Conservation (phyloP, 2,113 vertebrate species). For the Poicephalus meyeri region DNA sequence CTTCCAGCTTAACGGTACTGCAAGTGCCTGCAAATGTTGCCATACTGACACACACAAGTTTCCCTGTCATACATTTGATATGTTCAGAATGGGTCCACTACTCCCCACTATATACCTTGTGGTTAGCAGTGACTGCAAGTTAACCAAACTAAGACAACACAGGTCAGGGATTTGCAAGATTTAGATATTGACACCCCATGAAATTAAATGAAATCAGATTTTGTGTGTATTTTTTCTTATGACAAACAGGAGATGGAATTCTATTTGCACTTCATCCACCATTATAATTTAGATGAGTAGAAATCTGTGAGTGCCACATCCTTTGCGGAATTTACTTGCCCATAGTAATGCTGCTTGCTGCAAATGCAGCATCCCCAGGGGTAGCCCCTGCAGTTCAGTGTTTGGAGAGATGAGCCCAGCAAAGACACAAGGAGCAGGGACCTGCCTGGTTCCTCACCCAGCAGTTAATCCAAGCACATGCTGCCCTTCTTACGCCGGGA, state of each 20-base stretch:
- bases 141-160: not conserved
- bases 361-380: not conserved
- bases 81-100: not conserved
- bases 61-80: not conserved
- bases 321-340: not conserved
- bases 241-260: rapidly evolving
- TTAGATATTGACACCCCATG: not conserved
- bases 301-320: rapidly evolving
- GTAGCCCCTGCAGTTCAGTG: rapidly evolving
- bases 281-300: not conserved
- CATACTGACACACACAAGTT: not conserved
- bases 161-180: not conserved
- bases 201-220: not conserved
- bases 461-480: not conserved
- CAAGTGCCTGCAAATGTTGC: rapidly evolving
- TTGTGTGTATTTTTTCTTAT: not conserved
- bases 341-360: rapidly evolving
- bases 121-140: not conserved
- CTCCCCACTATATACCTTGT: not conserved
- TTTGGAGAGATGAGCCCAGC: not conserved
- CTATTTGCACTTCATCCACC: not conserved
- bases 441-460: not conserved
- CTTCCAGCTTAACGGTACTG: not conserved
- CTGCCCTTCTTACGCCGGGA: rapidly evolving
- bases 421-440: rapidly evolving